Conservation (phyloP, 2,888 invertebrate genomes). For the Scaptomyza caliginosa region DNA sequence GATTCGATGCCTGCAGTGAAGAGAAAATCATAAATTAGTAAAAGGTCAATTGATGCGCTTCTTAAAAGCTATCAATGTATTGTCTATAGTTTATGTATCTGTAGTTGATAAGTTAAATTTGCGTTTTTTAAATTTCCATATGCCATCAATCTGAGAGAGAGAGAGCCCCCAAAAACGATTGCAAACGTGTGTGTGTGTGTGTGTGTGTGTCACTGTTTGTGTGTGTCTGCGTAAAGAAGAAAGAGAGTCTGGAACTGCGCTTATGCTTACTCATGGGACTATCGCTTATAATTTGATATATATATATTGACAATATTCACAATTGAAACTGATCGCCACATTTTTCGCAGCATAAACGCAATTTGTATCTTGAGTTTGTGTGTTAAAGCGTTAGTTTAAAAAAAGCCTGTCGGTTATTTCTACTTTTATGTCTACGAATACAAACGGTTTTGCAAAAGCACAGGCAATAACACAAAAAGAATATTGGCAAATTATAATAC, state of each 20-base stretch:
- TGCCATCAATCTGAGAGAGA: constrained; percentile 39
- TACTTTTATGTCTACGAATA: constrained; percentile 44
- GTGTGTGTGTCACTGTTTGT: constrained; percentile 17
- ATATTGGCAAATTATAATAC: constrained; percentile 42
- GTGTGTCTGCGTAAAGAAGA: constrained; percentile 18
- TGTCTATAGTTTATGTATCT: background rate
- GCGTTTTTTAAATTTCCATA: constrained; percentile 47
- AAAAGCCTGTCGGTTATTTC: background rate
- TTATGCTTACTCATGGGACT: background rate
- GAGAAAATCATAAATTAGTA: constrained; percentile 45
- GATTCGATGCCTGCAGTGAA: constrained; percentile 81
- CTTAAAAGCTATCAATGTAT: constrained; percentile 20
- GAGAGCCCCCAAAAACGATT: constrained; percentile 22
- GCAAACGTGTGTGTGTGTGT: constrained; percentile 28
- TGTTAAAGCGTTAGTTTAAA: constrained; percentile 54
- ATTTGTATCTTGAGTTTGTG: constrained; percentile 12
- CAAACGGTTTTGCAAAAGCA: constrained; percentile 52
- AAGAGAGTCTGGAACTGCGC: constrained; percentile 3
- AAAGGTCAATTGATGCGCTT: constrained; percentile 9
- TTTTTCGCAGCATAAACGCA: background rate
- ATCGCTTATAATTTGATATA: background rate
- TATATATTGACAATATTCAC: background rate
- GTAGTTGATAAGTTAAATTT: constrained; percentile 32
- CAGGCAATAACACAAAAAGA: constrained; percentile 46
- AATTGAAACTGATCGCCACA: background rate